Conservation (phyloP, 2,113 vertebrate genomes). For the Stigmatopora nigra region DNA sequence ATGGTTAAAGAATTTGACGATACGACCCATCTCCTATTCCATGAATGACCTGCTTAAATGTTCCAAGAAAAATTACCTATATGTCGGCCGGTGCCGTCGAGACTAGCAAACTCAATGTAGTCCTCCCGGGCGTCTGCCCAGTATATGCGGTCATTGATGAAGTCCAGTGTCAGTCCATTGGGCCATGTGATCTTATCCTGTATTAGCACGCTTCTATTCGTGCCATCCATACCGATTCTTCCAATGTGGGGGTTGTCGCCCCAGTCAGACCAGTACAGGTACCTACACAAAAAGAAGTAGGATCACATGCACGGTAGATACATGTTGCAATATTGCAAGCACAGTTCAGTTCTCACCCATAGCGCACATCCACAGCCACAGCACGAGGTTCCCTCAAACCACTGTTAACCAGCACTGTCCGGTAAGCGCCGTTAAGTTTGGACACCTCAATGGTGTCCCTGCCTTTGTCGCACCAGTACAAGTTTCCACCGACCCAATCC, state of each 20-base stretch:
- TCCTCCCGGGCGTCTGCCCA: slow-evolving; percentile 96
- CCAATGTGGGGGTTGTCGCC: slow-evolving; percentile 93
- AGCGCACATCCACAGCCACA: slow-evolving; percentile 88
- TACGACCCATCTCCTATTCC: not conserved
- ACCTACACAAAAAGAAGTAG: slow-evolving; percentile 59
- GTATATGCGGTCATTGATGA: slow-evolving; percentile 91
- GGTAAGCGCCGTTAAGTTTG: slow-evolving; percentile 90
- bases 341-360: slow-evolving; percentile 73
- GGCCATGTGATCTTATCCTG: slow-evolving; percentile 95
- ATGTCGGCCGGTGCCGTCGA: slow-evolving; percentile 87
- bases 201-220: slow-evolving; percentile 82
- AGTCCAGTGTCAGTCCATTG: slow-evolving; percentile 92
- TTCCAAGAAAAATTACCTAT: slow-evolving; percentile 65
- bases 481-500: slow-evolving; percentile 96
- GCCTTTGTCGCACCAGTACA: slow-evolving; percentile 99
- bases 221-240: slow-evolving; percentile 93
- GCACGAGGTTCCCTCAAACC: slow-evolving; percentile 90
- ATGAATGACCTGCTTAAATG: not conserved
- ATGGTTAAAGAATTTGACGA: not conserved
- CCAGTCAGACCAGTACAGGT: slow-evolving; percentile 99
- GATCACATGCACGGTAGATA: not conserved
- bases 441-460: slow-evolving; percentile 97
- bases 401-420: slow-evolving; percentile 89
- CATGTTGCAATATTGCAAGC: not conserved
- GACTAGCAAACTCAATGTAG: slow-evolving; percentile 92